These are phyloP conservation scores for Lochmaea crataegi DNA, from an alignment of 2,888 invertebrate genomes.

Conservation along the genomic window DNA sequence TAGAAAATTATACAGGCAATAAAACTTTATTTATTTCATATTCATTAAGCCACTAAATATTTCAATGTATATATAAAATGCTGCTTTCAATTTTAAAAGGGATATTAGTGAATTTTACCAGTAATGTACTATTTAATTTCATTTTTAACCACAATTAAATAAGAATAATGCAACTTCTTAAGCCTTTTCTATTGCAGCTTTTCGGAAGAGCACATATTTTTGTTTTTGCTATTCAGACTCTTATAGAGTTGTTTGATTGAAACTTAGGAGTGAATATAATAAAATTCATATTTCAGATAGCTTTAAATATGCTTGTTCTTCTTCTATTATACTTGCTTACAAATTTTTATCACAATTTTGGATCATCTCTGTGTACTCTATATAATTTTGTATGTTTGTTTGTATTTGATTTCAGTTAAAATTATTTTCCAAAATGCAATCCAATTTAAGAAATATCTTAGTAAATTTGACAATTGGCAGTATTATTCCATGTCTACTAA, in stretches of 20 bases:
- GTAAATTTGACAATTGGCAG: constrained; percentile 34
- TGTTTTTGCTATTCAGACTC: neutral
- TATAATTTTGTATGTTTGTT: neutral
- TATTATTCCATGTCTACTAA: constrained; percentile 33
- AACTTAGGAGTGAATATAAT: neutral
- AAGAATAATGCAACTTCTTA: neutral
- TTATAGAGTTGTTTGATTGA: neutral
- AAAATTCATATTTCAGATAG: neutral
- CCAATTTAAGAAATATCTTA: constrained; percentile 23
- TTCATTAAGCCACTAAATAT: too few species aligned
- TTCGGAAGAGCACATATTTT: neutral
- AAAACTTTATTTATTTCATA: too few species aligned
- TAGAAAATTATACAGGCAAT: too few species aligned
- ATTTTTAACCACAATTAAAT: too few species aligned
- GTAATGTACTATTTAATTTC: too few species aligned
- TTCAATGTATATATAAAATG: too few species aligned
- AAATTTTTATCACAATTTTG: neutral
- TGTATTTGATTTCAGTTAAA: constrained; percentile 28
- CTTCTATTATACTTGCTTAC: neutral
- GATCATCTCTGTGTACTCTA: too few species aligned
- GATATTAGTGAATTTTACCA: too few species aligned
- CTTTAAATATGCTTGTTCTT: neutral
- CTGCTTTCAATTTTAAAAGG: too few species aligned
- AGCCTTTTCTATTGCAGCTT: too few species aligned
- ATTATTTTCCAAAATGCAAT: constrained; percentile 23